These are phyloP conservation scores for Elephas maximus DNA, from an alignment of 2,113 vertebrate species.

Conservation along the genomic window DNA sequence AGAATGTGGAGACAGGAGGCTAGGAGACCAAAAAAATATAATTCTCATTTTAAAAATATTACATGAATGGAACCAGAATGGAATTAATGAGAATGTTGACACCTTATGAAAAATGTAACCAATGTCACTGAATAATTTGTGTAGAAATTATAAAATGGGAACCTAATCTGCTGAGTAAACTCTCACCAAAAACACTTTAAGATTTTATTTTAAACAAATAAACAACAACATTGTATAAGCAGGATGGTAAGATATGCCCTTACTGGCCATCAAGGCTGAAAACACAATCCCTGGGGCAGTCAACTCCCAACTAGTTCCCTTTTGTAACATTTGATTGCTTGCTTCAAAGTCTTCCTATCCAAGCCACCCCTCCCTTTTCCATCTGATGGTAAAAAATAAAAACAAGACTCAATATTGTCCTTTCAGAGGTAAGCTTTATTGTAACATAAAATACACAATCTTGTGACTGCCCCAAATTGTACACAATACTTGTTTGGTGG, in stretches of 20 bases:
- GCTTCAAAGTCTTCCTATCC: background rate
- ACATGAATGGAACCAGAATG: background rate
- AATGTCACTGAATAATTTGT: background rate
- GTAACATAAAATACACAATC: slow-evolving; percentile 81
- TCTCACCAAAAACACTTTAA: background rate
- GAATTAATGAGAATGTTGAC: background rate
- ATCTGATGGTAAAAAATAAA: background rate
- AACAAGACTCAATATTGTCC: slow-evolving; percentile 4
- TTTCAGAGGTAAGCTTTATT: slow-evolving; percentile 72
- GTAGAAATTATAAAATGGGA: background rate
- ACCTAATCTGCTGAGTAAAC: background rate
- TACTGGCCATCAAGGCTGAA: background rate
- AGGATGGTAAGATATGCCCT: background rate
- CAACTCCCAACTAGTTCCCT: background rate
- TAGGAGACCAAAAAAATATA: background rate
- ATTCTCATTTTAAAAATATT: background rate
- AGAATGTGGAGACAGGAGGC: background rate
- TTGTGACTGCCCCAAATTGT: slow-evolving; percentile 68
- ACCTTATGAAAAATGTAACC: background rate
- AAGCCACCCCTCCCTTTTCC: background rate
- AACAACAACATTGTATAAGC: background rate
- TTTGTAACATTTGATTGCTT: background rate
- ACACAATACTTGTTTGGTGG: slow-evolving; percentile 80
- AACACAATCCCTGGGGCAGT: background rate
- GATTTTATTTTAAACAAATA: background rate